Evolutionary conservation across 1,140 invertebrate genomes (phyloP), one percentile per base, ranked within the genome.

Genomic region (Micrasema minimum): DNA sequence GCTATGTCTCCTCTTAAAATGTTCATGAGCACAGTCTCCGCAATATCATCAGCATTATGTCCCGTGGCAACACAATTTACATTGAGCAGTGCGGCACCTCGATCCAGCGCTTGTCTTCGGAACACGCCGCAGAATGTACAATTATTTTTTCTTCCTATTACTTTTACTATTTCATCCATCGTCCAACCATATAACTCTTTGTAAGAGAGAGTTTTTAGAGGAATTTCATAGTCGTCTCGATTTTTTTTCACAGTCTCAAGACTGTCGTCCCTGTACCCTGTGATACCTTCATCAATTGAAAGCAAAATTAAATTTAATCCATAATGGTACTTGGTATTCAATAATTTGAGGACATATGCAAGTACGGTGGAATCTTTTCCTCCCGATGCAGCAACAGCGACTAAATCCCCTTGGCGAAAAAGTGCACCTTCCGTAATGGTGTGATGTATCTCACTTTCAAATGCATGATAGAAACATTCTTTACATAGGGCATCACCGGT

Each of bases 321-420:
- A 87, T 99, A 99, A 72, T 96, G 85, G 79, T 99, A 91, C 69
- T 92, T 88, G 76, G 97, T 88, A 82, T 99, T 99, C 2, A 99
- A 82, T 2, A 93, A 81, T 82, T 98, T 98, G 74, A 99, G 81
- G 2, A 97, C 88, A 81, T 96, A 91, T 1, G 93, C 97, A 37
- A 99, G 85, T 11, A 99, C 98, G 10, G 98, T 99, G 0, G 97
- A 99, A 82, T 99, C 98, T 88, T 99, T 99, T 53, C 98, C 98
- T 64, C 98, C 98, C 70, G 96, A 98, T 22, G 97, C 98, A 38
- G 94, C 98, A 51, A 99, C 91, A 4, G 97, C 97, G 18, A 99
- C 94, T 70, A 91, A 93, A 77, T 97, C 90, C 9, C 95, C 96
- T 67, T 82, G 85, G 69, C 90, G 89, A 79, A 99, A 99, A 46